Percentiles rank a stretch among this genome's conserved stretches.
phyloP scores from a whole-genome alignment of 1,140 invertebrate species.

The Procambarus virginalis region DNA sequence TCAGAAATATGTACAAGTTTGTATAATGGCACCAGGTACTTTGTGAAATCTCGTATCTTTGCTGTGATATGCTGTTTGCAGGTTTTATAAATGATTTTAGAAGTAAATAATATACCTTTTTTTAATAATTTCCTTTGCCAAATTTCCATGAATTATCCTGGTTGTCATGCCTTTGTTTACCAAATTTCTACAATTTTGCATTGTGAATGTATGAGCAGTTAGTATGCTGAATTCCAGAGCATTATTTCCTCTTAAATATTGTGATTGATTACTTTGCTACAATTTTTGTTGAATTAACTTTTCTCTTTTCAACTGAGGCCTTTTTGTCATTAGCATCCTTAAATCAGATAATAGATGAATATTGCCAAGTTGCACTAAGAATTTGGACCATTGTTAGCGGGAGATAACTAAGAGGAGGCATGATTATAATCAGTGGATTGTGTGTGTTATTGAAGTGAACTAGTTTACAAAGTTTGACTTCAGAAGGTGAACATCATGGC shows the following conservation, averaged over 20 bases:
- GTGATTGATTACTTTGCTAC: too few relatives aligned
- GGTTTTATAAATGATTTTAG: constrained; percentile 11
- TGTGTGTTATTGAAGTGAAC: not conserved
- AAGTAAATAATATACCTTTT: not conserved
- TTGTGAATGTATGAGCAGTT: not conserved
- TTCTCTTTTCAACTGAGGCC: not conserved
- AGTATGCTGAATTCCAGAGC: not conserved
- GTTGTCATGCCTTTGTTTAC: not conserved
- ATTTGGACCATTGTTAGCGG: not conserved
- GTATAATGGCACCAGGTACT: constrained; percentile 17
- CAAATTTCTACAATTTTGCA: not conserved
- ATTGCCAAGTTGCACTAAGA: not conserved
- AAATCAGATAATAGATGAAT: not conserved
- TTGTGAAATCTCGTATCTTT: constrained; percentile 14
- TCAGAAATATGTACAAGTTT: constrained; percentile 12
- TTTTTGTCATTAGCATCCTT: constrained; percentile 5
- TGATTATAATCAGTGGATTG: not conserved
- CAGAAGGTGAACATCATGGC: not conserved
- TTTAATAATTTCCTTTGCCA: not conserved
- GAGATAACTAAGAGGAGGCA: not conserved
- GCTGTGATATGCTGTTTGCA: constrained; percentile 11
- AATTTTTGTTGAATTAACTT: not conserved
- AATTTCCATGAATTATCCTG: constrained; percentile 1
- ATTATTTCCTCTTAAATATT: not conserved
- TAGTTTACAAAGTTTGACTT: not conserved